phyloP scores from a whole-genome alignment of 2,888 invertebrate genomes.

The Leptodirus hochenwartii region DNA sequence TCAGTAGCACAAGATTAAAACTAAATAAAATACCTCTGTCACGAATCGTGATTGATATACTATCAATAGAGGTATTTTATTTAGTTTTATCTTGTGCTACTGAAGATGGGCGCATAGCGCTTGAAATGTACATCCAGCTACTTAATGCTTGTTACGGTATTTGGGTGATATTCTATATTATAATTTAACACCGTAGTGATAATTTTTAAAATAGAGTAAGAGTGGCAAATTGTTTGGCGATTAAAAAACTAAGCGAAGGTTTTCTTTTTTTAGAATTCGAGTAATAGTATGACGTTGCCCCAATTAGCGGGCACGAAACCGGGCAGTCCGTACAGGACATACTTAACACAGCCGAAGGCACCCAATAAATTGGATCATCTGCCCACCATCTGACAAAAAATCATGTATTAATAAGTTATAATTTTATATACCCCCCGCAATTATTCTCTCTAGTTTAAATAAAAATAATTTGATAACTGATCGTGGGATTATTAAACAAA shows the following conservation, averaged over 20 bases:
- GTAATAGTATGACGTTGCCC: conserved; percentile 43
- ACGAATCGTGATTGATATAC: too few species aligned
- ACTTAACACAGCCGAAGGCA: conserved; percentile 7
- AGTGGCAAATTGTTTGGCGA: too few species aligned
- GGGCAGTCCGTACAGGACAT: conserved; percentile 29
- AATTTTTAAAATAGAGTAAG: too few species aligned
- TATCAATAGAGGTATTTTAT: too few species aligned
- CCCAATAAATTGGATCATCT: conserved; percentile 41
- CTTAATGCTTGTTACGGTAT: conserved; percentile 2
- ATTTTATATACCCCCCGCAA: neutral
- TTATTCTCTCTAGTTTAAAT: neutral
- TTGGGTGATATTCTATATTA: conserved; percentile 1
- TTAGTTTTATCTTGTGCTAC: too few species aligned
- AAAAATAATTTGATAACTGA: conserved; percentile 2
- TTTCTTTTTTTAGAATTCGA: conserved; percentile 27
- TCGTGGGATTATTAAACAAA: too few species aligned
- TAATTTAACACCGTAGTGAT: too few species aligned
- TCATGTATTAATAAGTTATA: conserved; percentile 11
- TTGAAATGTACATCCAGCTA: too few species aligned
- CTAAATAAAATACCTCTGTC: too few species aligned
- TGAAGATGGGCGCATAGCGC: too few species aligned
- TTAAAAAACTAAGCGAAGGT: too few species aligned
- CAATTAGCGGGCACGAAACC: conserved; percentile 38
- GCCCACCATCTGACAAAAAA: conserved; percentile 51
- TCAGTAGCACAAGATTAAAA: too few species aligned